Percentiles rank a stretch among this genome's conserved stretches.
Conservation (phyloP, 1,140 invertebrate genomes). For the Lethrus apterus region DNA sequence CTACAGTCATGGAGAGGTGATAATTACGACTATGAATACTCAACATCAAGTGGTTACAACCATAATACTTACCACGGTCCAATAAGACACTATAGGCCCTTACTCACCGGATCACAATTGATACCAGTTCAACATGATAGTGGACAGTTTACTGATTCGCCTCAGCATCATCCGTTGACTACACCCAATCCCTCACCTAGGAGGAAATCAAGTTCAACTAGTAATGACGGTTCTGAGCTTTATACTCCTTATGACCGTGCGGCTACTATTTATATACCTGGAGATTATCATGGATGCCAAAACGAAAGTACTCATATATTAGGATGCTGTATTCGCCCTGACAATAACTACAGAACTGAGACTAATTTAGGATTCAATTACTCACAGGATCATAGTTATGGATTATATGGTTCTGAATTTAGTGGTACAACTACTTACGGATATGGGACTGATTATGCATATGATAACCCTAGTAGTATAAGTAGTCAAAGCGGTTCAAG, state of each 20-base stretch:
- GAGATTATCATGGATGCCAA: conserved; percentile 41
- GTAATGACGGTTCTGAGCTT: conserved; percentile 52
- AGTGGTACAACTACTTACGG: conserved; percentile 36
- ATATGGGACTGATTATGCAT: conserved; percentile 45
- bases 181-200: conserved; percentile 62
- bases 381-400: conserved; percentile 29
- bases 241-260: conserved; percentile 44
- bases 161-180: conserved; percentile 52
- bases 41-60: conserved; percentile 53
- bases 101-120: conserved; percentile 44
- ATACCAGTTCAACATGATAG: conserved; percentile 45
- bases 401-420: conserved; percentile 39
- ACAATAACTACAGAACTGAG: conserved; percentile 23
- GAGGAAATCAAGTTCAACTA: conserved; percentile 59
- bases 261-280: conserved; percentile 49
- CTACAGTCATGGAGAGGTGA: conserved; percentile 32
- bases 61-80: conserved; percentile 91
- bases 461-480: conserved; percentile 52
- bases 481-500: conserved; percentile 45
- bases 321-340: conserved; percentile 18
- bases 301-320: conserved; percentile 24
- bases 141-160: conserved; percentile 54
- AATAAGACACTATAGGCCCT: conserved; percentile 64
- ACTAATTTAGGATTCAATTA: conserved; percentile 16
- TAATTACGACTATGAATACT: conserved; percentile 49